Base-by-base conservation (phyloP, 2,113 vertebrate species). In the Planiliza haematocheilus region DNA sequence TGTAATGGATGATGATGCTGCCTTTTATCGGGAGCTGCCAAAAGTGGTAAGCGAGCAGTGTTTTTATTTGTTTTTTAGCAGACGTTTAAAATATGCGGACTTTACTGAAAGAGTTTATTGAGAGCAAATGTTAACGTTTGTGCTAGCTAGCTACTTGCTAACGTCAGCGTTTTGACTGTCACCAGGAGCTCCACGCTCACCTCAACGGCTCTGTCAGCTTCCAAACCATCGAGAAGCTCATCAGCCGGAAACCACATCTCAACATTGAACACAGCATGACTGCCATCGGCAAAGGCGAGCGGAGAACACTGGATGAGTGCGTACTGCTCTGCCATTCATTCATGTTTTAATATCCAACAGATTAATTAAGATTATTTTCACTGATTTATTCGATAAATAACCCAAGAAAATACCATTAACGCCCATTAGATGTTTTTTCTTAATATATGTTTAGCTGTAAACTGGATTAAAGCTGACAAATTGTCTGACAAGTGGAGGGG, bases 161-260 rank as follows among this genome's bases (percentile, higher is more conserved):
- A 91, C 61, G 58, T 83, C 37, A 57, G 73, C 62, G 20, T 53
- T 71, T 52, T 21, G 0, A 2, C 34, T 65, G 50, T 68, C 61
- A 37, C 79, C 84, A 99, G 98, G 98, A 99, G 79, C 97, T 99
- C 21, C 98, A 99, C 45, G 97, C 98, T 21, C 98, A 99, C 78
- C 94, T 99, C 55, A 99, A 98, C 8, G 96, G 97, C 56, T 99
- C 95, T 4, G 96, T 99, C 85, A 99, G 97, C 85, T 91, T 84
- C 58, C 84, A 89, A 12, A 99, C 96, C 13, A 96, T 98, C 91
- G 95, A 95, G 88, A 96, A 95, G 62, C 94, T 99, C 55, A 94
- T 96, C 68, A 76, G 85, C 36, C 89, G 93, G 83, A 99, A 98
- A 43, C 95, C 95, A 0, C 84, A 94, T 52, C 95, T 99, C 59